These are phyloP conservation scores for Okamejei kenojei DNA, from an alignment of 2,797 vertebrate species.

Conservation along the genomic window DNA sequence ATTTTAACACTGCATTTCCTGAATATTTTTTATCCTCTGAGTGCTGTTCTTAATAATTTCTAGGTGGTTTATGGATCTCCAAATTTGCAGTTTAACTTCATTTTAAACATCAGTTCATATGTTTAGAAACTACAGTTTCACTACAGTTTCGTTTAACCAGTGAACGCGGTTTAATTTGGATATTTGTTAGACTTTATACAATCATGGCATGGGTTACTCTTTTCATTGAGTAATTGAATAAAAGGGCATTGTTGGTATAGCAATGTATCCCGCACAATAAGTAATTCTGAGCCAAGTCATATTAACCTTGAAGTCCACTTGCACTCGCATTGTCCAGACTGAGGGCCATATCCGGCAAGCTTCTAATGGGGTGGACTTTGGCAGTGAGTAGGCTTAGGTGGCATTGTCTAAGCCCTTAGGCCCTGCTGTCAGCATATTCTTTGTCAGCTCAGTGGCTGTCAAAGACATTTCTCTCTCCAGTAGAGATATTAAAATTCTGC, in stretches of 20 bases:
- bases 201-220: not conserved
- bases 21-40: conserved; percentile 2
- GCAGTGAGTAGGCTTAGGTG: too few species aligned
- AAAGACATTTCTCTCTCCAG: too few species aligned
- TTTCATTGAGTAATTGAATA: not conserved
- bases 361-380: too few species aligned
- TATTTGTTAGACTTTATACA: not conserved
- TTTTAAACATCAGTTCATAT: not conserved
- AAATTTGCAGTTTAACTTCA: not conserved
- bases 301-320: too few species aligned
- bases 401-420: too few species aligned
- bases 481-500: too few species aligned
- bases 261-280: not conserved
- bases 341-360: too few species aligned
- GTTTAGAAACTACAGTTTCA: not conserved
- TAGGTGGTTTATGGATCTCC: not conserved
- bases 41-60: not conserved
- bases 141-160: not conserved
- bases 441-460: too few species aligned
- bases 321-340: too few species aligned
- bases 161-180: not conserved
- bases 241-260: not conserved
- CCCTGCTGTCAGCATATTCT: too few species aligned
- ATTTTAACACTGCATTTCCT: conserved; percentile 51
- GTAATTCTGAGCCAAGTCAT: too few species aligned